Base-by-base conservation (phyloP, 2,113 vertebrate genomes). In the Vireo altiloquus region DNA sequence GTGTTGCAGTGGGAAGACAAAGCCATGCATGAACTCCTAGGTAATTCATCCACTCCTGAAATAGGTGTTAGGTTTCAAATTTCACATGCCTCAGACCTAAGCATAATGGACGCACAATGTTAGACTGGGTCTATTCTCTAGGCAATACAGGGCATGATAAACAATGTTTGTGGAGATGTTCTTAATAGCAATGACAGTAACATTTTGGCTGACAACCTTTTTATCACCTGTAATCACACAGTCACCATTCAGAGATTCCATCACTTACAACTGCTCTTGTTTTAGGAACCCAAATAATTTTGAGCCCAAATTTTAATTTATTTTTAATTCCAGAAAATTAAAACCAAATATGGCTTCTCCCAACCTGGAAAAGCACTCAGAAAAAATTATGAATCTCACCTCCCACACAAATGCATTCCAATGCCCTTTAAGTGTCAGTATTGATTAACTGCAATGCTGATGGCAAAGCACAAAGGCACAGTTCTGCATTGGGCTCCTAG, bases 41-140 rank as follows among this genome's bases (percentile, higher is more conserved):
- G 37, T 7, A 2, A 37, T 11, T 50, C 2, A 1, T 66, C 13
- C 0, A 1, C 19, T 47, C 21, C 30, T 15, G 7, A 66, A 78
- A 35, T 8, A 68, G 6, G 5, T 46, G 14, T 15, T 42, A 10
- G 35, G 39, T 30, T 76, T 61, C 70, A 76, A 69, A 69, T 69
- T 61, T 54, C 47, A 40, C 9, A 6, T 30, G 11, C 11, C 24
- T 82, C 22, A 31, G 30, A 40, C 25, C 10, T 47, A 54, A 42
- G n/a, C 4, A 31, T 31, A 40, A 69, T 54, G 47, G 21, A 47
- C 42, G 8, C 25, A 35, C 17, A 27, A 21, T 23, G 25, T 27
- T 54, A 35, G 16, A 35, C 21, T 54, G n/a, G 5, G 8, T 33
- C 40, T 8, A 35, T 49, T 49, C 21, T 33, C n/a, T 27, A 61